Conservation (phyloP, 2,888 invertebrate species). For the Xylophagus ater region DNA sequence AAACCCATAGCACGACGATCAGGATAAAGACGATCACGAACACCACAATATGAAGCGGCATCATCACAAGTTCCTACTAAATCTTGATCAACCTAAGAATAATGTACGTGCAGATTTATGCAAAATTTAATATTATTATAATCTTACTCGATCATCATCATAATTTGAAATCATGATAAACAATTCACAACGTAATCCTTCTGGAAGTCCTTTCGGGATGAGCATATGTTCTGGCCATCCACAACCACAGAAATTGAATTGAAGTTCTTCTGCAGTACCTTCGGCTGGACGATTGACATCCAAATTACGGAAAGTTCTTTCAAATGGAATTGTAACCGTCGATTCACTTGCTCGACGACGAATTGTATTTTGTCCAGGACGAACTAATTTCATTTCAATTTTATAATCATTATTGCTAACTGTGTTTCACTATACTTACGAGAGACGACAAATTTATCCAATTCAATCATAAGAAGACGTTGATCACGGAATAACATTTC, state of each 20-base stretch:
- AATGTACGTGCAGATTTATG: background rate
- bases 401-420: no score
- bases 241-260: no score
- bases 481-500: slow-evolving; percentile 50
- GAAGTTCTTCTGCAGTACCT: slow-evolving; percentile 40
- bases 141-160: slow-evolving; percentile 45
- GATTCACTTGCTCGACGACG: slow-evolving; percentile 57
- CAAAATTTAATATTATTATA: background rate
- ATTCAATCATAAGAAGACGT: slow-evolving; percentile 51
- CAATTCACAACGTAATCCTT: no score
- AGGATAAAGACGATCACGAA: slow-evolving; percentile 65
- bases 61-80: slow-evolving; percentile 49
- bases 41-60: slow-evolving; percentile 68
- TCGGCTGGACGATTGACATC: slow-evolving; percentile 48
- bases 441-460: slow-evolving; percentile 52
- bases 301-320: slow-evolving; percentile 64
- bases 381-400: slow-evolving; percentile 50
- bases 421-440: slow-evolving; percentile 45
- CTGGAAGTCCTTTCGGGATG: slow-evolving; percentile 54
- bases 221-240: slow-evolving; percentile 79
- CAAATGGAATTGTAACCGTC: slow-evolving; percentile 74
- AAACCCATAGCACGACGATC: slow-evolving; percentile 74
- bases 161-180: slow-evolving; percentile 70
- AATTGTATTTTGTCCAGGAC: slow-evolving; percentile 54
- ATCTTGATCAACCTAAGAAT: slow-evolving; percentile 31